Conservation (phyloP, 1,140 invertebrate species). For the Scaptomyza montana region DNA sequence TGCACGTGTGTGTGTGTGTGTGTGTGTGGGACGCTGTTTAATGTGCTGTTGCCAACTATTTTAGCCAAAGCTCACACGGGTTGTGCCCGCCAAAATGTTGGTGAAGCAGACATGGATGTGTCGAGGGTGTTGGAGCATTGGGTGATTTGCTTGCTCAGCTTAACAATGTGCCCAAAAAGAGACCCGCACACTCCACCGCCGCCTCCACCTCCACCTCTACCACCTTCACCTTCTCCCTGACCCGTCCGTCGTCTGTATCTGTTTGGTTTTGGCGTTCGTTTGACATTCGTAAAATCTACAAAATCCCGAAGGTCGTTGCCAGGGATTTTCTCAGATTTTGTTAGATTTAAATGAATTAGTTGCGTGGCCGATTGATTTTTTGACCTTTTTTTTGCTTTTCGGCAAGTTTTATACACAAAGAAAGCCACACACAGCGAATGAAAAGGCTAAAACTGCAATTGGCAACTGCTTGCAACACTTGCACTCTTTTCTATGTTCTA, state of each 20-base stretch:
- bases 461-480: conserved; percentile 29
- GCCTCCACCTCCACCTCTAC: not conserved
- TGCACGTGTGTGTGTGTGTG: conserved; percentile 8
- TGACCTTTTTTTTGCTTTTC: conserved; percentile 74
- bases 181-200: not conserved
- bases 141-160: conserved; percentile 81
- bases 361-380: conserved; percentile 84
- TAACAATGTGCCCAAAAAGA: conserved; percentile 48
- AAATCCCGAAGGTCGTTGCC: conserved; percentile 84
- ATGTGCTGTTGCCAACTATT: conserved; percentile 83
- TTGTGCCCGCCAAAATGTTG: conserved; percentile 44
- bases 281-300: conserved; percentile 84
- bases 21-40: conserved; percentile 49
- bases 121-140: conserved; percentile 11
- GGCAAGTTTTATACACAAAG: conserved; percentile 16
- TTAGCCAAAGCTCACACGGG: conserved; percentile 80
- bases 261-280: conserved; percentile 71
- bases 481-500: not conserved
- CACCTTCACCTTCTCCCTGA: conserved; percentile 23
- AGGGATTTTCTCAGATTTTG: conserved; percentile 84
- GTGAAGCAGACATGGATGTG: not conserved
- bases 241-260: not conserved
- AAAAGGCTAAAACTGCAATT: conserved; percentile 56
- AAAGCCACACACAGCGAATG: not conserved
- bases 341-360: conserved; percentile 84